Evolutionary conservation across 2,888 invertebrate species (phyloP).

Genomic region (Listrodromus nycthemerus): DNA sequence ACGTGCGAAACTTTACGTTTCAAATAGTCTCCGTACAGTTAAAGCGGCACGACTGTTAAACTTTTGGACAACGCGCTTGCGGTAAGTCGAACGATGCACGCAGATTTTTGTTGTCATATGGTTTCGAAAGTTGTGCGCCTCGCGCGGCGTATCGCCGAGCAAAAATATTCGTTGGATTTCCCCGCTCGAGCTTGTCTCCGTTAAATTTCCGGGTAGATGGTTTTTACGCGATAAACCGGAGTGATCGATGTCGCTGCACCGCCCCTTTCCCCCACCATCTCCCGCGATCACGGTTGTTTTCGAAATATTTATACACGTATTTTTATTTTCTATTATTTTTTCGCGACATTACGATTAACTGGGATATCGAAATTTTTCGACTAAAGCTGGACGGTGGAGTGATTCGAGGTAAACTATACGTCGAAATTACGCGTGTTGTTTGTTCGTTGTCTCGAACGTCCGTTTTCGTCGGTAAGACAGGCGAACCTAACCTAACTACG

Average conservation of each 20-base stretch:
- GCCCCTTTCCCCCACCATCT: neutral
- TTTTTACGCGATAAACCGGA: neutral
- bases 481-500: neutral
- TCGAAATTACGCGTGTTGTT: neutral
- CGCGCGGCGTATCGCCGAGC: neutral
- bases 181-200: neutral
- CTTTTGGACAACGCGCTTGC: no score
- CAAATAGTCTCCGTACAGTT: neutral
- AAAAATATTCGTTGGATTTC: neutral
- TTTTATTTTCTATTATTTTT: neutral
- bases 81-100: constrained; percentile 9
- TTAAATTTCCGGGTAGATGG: neutral
- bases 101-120: constrained; percentile 14
- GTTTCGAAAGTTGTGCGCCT: constrained; percentile 30
- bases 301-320: neutral
- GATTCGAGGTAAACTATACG: no score
- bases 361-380: no score
- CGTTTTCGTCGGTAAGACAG: neutral
- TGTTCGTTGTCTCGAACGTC: neutral
- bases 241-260: neutral
- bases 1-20: neutral
- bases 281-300: neutral
- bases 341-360: neutral
- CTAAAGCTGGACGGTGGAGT: no score
- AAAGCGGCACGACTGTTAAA: neutral